Evolutionary conservation across 2,888 invertebrate genomes (phyloP), one percentile per base, ranked within the genome.

Genomic region (Pristionchus maxplancki): DNA sequence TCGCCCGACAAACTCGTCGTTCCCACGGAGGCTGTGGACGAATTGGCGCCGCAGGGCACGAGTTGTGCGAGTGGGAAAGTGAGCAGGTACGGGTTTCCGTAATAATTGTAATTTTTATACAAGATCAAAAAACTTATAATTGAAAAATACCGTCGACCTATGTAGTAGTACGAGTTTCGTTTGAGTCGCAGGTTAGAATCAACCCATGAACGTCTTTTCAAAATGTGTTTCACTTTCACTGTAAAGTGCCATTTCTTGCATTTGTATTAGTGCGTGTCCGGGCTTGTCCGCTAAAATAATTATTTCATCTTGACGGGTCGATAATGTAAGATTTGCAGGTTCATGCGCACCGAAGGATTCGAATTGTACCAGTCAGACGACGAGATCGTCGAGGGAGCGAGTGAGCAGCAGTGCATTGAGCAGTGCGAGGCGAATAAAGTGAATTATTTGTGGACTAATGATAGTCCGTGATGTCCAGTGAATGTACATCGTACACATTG

Each of bases 331-430:
- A 15, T 53, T 31, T 9, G n/a, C 20, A 91, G 92, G 28, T 94
- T 92, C 58, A 89, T 94, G 89, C 90, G 91, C 48, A 94, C 94
- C 13, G 91, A 91, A 28, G 94, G 93, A 40, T 94, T 94, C 85
- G 93, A 94, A 84, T 90, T 94, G 31, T 92, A 91, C 86, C 91
- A 91, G 40, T 90, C 93, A 78, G 94, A 94, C 83, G 93, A 94
- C 64, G 88, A 90, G 50, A 88, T 88, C 17, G 81, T 92, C 53
- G 84, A 83, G 4, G 90, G 90, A 5, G 88, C 88, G 20, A 89
- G 89, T 50, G 88, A 92, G 37, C 90, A 89, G 20, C 93, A 93
- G 71, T 94, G 94, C 87, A 89, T 92, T 8, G 90, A 90, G 17
- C 90, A 91, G 13, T 94, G 94, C 89, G 88, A 90, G 28, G 89